Base-by-base conservation (phyloP, 2,888 invertebrate genomes). In the Lutraria lutraria region DNA sequence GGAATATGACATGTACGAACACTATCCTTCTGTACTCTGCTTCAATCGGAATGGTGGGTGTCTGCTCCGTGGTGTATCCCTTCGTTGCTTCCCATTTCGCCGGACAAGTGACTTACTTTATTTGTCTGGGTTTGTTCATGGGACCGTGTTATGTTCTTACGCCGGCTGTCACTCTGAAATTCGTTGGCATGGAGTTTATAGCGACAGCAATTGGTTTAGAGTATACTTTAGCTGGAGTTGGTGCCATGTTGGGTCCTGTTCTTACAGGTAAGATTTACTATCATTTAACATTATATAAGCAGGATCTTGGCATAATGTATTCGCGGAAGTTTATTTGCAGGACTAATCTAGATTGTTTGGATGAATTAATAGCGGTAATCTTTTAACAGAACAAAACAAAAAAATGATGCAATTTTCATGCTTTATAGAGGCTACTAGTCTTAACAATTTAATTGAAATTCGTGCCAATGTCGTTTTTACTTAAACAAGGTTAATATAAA, bases 1-100 rank as follows among this genome's bases (percentile, higher is more conserved):
- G 85, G 4, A 91, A 91, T 85, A 79, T 79, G 19, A 54, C 72
- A 10, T 81, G 82, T 80, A 83, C 90, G 4, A 68, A 88, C 25
- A 88, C 85, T 29, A 76, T 88, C 12, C 8, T 83, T 4, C 15
- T 90, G 34, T 87, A 83, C 54, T 82, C 60, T 54, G 88, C 87
- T 13, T 68, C 63, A 19, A 88, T 87, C 31, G 83, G 76, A 13
- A 25, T 90, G 15, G 56, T 83, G 6, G 89, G 88, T 4, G 16
- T 87, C 25, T 56, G 31, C 0, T 83, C 88, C 16, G 25, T 79
- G 0, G 43, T 90, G 16, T 85, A 87, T 34, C 91, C 91, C 13
- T 53, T 90, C 16, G 81, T 81, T 43, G 80, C 83, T 21, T 12
- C 63, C 19, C 56, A 83, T 29, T 88, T 72, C 52, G 53, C 52